Conservation (phyloP, 1,140 invertebrate genomes). For the Zophobas morio region DNA sequence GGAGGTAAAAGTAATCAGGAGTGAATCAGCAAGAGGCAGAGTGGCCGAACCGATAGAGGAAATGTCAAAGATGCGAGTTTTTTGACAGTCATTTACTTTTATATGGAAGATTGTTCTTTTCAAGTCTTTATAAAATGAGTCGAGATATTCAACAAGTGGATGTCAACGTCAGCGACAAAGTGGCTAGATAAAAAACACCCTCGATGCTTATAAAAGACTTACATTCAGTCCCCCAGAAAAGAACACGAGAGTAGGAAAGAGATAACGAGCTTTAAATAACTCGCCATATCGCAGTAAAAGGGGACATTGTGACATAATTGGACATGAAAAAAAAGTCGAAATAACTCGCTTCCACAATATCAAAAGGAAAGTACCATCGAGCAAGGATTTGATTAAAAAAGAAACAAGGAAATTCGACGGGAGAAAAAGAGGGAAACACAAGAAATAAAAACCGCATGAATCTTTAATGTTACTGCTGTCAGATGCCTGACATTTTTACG, state of each 20-base stretch:
- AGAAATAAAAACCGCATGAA: constrained; percentile 50
- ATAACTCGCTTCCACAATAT: constrained; percentile 32
- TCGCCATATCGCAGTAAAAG: constrained; percentile 37
- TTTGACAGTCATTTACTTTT: constrained; percentile 60
- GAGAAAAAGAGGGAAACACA: constrained; percentile 29
- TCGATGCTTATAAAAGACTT: constrained; percentile 65
- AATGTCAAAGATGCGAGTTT: constrained; percentile 50
- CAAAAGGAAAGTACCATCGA: constrained; percentile 42
- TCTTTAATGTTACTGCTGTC: constrained; percentile 51
- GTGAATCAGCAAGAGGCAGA: constrained; percentile 45
- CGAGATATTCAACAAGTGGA: constrained; percentile 65
- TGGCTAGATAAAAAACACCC: constrained; percentile 67
- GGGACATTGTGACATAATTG: constrained; percentile 53
- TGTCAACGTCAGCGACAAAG: constrained; percentile 66
- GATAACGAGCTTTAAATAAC: constrained; percentile 46
- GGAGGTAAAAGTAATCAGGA: constrained; percentile 33
- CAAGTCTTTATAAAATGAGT: constrained; percentile 56
- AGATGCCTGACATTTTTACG: constrained; percentile 56
- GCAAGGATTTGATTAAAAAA: constrained; percentile 34
- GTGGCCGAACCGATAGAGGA: constrained; percentile 28
- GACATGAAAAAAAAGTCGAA: constrained; percentile 32
- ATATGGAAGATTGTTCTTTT: constrained; percentile 60
- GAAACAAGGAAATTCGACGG: constrained; percentile 24
- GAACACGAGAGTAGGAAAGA: constrained; percentile 47
- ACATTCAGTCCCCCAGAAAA: constrained; percentile 58